phyloP scores from a whole-genome alignment of 2,888 invertebrate genomes.

The Dexiosoma caninum region DNA sequence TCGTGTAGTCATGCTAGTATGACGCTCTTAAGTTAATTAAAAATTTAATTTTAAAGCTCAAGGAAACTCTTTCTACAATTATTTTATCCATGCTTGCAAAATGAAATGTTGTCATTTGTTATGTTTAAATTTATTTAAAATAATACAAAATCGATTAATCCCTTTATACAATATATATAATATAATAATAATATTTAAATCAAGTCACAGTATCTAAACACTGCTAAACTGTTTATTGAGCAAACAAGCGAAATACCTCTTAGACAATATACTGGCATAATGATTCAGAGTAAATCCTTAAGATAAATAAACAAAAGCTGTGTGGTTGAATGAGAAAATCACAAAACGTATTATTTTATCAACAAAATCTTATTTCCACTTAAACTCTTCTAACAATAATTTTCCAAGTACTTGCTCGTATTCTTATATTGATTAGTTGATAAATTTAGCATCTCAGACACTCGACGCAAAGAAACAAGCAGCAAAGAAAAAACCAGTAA shows the following conservation, averaged over 20 bases:
- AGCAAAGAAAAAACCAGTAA: background rate
- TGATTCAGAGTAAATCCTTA: constrained; percentile 29
- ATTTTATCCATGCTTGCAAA: no score
- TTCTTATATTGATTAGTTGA: constrained; percentile 53
- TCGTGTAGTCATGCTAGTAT: no score
- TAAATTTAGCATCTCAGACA: constrained; percentile 25
- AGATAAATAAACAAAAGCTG: constrained; percentile 36
- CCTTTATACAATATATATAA: no score
- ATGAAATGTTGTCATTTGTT: background rate
- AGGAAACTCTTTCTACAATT: no score
- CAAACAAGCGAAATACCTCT: constrained; percentile 45
- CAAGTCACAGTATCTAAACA: constrained; percentile 41
- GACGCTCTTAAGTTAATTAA: no score
- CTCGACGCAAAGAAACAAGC: no score
- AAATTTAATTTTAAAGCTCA: no score
- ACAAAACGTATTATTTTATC: constrained; percentile 42
- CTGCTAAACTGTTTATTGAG: constrained; percentile 55
- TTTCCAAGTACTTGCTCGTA: constrained; percentile 27
- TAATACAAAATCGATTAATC: background rate
- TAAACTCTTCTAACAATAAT: constrained; percentile 47
- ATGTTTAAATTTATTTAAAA: background rate
- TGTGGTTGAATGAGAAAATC: constrained; percentile 8
- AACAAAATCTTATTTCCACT: constrained; percentile 46
- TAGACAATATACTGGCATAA: background rate
- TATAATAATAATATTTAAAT: constrained; percentile 34